Conservation (phyloP, 2,113 vertebrate genomes). For the Elachura formosa region DNA sequence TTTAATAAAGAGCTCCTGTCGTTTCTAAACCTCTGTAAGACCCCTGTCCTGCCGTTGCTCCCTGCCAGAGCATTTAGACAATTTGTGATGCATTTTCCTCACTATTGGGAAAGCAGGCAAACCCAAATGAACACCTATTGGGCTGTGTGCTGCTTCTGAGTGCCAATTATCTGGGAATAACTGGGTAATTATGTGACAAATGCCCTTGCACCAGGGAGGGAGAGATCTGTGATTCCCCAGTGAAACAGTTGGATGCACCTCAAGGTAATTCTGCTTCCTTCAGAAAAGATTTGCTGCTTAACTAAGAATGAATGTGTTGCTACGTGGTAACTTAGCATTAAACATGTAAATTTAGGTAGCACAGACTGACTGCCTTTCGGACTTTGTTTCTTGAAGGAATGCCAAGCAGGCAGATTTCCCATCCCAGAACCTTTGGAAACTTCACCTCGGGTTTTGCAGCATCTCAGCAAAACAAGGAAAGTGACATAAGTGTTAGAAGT, state of each 20-base stretch:
- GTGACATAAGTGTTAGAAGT: not conserved
- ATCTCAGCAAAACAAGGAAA: not conserved
- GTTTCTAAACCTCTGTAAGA: not conserved
- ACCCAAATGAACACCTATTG: not conserved
- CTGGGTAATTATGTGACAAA: not conserved
- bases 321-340: not conserved
- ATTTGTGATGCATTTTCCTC: not conserved
- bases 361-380: not conserved
- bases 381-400: not conserved
- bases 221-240: not conserved
- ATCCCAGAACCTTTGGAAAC: not conserved
- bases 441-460: not conserved
- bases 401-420: not conserved
- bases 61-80: not conserved
- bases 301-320: not conserved
- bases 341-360: not conserved
- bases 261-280: not conserved
- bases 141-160: not conserved
- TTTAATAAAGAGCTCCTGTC: not conserved
- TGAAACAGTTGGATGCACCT: not conserved
- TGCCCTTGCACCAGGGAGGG: not conserved
- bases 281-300: not conserved
- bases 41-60: not conserved
- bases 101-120: not conserved
- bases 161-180: slow-evolving; percentile 1